A percentile compares a stretch with the other conserved stretches of the same genome.
Evolutionary conservation across 2,113 vertebrate species (phyloP).

Genomic region (Petrocephalus microphthalmus): DNA sequence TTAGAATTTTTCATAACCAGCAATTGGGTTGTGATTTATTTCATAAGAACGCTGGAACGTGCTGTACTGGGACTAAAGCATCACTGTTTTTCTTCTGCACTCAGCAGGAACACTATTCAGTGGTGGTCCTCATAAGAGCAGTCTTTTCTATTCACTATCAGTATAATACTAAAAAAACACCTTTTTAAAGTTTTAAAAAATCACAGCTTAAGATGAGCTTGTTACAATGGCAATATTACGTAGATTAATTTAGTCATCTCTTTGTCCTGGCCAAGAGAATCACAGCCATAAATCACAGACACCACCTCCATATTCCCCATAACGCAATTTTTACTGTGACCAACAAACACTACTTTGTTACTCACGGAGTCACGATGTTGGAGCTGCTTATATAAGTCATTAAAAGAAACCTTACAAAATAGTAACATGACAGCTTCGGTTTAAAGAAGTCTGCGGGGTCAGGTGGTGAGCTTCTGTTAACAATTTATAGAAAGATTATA

Average conservation of each 20-base stretch:
- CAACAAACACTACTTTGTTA: background rate
- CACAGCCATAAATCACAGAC: background rate
- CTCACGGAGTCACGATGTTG: background rate
- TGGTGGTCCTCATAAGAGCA: background rate
- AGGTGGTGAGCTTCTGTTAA: background rate
- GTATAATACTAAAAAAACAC: background rate
- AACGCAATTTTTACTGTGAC: background rate
- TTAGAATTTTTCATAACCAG: slow-evolving; percentile 7
- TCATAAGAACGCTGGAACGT: background rate
- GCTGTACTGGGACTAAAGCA: background rate
- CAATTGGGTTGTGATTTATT: slow-evolving; percentile 12
- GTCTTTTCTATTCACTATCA: background rate
- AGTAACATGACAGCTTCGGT: background rate
- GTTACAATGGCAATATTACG: background rate
- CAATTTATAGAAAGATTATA: background rate
- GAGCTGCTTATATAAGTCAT: background rate
- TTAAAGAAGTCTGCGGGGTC: background rate
- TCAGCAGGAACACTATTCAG: background rate
- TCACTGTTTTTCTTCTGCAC: background rate
- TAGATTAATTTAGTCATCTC: background rate
- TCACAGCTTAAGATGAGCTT: background rate
- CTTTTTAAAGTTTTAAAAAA: background rate
- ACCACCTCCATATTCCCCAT: background rate
- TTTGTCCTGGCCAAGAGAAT: background rate
- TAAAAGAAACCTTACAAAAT: background rate